A percentile compares a stretch with the other conserved stretches of the same genome.
Conservation (phyloP, 2,888 invertebrate species). For the Gandaritis pyraliata region DNA sequence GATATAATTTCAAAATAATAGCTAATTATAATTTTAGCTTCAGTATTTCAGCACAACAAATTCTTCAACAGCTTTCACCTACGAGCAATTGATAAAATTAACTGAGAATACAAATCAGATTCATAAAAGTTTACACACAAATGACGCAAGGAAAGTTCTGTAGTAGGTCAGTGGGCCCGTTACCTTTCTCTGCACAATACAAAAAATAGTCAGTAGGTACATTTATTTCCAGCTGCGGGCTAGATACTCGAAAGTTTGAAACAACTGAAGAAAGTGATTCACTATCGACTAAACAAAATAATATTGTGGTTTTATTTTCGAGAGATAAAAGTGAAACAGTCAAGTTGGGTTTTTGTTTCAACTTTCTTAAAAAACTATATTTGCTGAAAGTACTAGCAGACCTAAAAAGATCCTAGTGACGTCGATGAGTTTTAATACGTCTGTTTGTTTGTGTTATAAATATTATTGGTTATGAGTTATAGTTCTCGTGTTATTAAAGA, state of each 20-base stretch:
- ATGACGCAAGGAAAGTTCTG: conserved; percentile 71
- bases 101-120: conserved; percentile 31
- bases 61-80: conserved; percentile 3
- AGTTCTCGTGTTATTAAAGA: no score
- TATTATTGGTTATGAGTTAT: no score
- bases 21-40: not conserved
- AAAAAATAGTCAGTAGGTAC: conserved; percentile 24
- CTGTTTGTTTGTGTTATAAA: no score
- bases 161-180: conserved; percentile 73
- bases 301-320: conserved; percentile 37
- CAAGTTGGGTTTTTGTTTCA: not conserved
- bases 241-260: conserved; percentile 21
- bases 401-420: no score
- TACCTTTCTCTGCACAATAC: conserved; percentile 70
- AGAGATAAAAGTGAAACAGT: conserved; percentile 36
- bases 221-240: conserved; percentile 39
- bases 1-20: no score
- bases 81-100: conserved; percentile 28
- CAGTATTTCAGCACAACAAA: no score
- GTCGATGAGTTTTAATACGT: no score
- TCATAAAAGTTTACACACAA: conserved; percentile 50
- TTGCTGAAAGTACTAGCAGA: not conserved
- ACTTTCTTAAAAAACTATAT: not conserved
- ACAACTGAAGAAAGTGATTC: conserved; percentile 41
- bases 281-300: conserved; percentile 32